Base-by-base conservation (phyloP, 2,113 vertebrate species). In the Myocastor coypus region DNA sequence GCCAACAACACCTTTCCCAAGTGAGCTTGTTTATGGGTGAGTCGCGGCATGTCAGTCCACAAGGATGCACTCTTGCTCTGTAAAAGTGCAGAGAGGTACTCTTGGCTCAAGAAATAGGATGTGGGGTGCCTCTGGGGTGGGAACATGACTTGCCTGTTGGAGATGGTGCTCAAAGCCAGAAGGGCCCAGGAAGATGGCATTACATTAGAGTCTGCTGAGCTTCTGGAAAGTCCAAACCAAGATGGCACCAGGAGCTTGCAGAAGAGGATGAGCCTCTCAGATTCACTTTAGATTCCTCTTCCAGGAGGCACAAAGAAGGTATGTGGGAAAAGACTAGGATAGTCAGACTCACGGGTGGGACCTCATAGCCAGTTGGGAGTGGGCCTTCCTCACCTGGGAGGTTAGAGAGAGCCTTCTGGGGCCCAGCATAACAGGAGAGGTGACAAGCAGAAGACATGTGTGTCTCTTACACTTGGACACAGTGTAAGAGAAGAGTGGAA, bases 381-480 rank as follows among this genome's bases (percentile, higher is more conserved):
- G 22, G 77, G 42, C 1, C 11, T 10, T 71, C 42, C 50, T 89
- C 42, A 7, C 59, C 9, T 11, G 5, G 75, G 86, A 78, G 50
- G 22, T 61, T 34, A 64, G 28, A 55, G 32, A 3, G 57, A 20
- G 81, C 24, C 61, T 9, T 13, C 8, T 30, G 57, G 85, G 40
- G 46, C 28, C 82, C 34, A 24, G 64, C 7, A 0, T 34, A 24
- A n/a, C 16, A 59, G 46, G 46, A 10, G 9, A 73, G 78, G 1
- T 0, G 14, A 22, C 61, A 14, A 2, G 14, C 6, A 5, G 3
- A 40, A 57, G 28, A n/a, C 14, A 6, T 30, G 32, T 19, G 20
- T 16, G 32, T 5, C n/a, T 7, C 30, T 81, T 3, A 11, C 3
- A n/a, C 16, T 64, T 7, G 20, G 42, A 78, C 28, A 32, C 30